A percentile compares a stretch with the other conserved stretches of the same genome.
phyloP scores from a whole-genome alignment of 2,888 invertebrate species.

The Calameuta filiformis region DNA sequence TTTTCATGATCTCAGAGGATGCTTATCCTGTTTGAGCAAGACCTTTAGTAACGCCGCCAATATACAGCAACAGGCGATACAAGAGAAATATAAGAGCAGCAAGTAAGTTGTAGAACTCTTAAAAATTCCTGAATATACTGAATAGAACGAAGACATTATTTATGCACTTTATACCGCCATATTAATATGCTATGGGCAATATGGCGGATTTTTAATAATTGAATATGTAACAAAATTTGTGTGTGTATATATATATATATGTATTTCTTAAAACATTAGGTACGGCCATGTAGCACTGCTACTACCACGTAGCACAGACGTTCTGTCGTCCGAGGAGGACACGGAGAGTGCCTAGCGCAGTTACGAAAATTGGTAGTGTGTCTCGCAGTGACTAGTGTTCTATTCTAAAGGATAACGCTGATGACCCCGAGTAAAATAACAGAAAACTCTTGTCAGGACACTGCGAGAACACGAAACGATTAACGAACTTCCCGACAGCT shows the following conservation, averaged over 20 bases:
- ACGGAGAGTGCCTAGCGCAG: conserved; percentile 49
- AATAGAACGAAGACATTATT: not conserved
- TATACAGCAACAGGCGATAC: conserved; percentile 84
- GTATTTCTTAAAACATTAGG: conserved; percentile 31
- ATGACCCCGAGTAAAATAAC: not conserved
- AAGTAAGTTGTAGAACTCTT: conserved; percentile 67
- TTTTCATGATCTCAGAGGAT: conserved; percentile 73
- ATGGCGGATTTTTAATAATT: not conserved
- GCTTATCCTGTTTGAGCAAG: conserved; percentile 76
- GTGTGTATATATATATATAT: conserved; percentile 23
- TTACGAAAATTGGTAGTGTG: not conserved
- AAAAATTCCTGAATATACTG: not conserved
- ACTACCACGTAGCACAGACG: conserved; percentile 55
- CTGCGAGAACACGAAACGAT: conserved; percentile 20
- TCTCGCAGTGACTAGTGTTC: not conserved
- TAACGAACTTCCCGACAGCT: conserved; percentile 54
- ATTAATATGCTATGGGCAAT: not conserved
- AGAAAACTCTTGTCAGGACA: not conserved
- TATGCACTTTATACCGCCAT: not conserved
- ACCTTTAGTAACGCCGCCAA: conserved; percentile 76
- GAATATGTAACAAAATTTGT: not conserved
- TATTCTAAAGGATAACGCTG: not conserved
- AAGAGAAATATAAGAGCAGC: conserved; percentile 86
- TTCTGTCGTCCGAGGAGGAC: conserved; percentile 54
- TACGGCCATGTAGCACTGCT: conserved; percentile 60